These are phyloP conservation scores for Tragelaphus imberbis DNA, from an alignment of 2,113 vertebrate genomes.

Conservation along the genomic window DNA sequence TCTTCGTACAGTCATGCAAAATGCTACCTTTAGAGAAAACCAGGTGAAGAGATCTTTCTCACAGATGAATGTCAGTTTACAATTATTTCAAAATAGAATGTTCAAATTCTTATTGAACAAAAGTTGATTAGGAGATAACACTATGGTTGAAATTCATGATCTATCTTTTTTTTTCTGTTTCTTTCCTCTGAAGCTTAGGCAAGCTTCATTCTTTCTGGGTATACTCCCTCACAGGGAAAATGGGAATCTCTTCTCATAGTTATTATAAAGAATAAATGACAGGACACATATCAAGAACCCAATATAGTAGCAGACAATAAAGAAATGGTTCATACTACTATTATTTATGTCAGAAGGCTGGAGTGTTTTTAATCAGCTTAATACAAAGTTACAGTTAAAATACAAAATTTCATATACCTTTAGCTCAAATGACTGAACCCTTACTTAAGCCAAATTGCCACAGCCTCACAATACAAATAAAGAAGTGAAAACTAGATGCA, in stretches of 20 bases:
- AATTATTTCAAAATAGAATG: not conserved
- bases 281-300: not conserved
- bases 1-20: not conserved
- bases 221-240: not conserved
- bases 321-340: not conserved
- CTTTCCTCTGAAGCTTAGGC: not conserved
- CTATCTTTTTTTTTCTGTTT: not conserved
- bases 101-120: not conserved
- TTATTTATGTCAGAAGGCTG: not conserved
- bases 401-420: not conserved
- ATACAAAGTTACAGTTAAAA: not conserved
- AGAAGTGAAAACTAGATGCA: not conserved
- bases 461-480: not conserved
- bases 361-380: not conserved
- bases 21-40: not conserved
- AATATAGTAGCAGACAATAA: not conserved
- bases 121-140: not conserved
- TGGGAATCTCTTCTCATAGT: not conserved
- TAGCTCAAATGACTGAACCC: not conserved
- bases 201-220: not conserved
- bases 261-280: not conserved
- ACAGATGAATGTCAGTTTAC: not conserved
- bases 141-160: not conserved
- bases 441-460: not conserved
- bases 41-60: not conserved